Percentiles rank a stretch among this genome's conserved stretches.
These are phyloP conservation scores for Thecophora atra DNA, from an alignment of 2,888 invertebrate genomes.

Conservation along the genomic window DNA sequence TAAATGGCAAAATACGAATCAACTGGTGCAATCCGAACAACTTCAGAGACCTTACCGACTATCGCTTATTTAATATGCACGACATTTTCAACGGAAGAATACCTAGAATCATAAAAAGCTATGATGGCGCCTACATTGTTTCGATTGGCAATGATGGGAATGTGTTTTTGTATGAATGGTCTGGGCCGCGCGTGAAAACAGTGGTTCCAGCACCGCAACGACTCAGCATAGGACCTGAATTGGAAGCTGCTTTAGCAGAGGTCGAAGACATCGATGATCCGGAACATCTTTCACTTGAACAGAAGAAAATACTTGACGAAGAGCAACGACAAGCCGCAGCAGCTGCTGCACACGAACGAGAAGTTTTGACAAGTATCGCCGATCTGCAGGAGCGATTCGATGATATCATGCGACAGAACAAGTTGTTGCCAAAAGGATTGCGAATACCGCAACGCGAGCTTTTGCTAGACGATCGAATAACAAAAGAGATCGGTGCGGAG, in stretches of 20 bases:
- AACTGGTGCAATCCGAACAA: constrained; percentile 67
- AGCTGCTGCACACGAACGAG: constrained; percentile 70
- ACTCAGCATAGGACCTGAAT: too few species aligned
- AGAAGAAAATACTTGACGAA: constrained; percentile 76
- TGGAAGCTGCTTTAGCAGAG: too few species aligned
- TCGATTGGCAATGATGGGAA: constrained; percentile 81
- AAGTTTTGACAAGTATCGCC: constrained; percentile 69
- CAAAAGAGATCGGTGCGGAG: constrained; percentile 70
- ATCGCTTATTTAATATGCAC: constrained; percentile 78
- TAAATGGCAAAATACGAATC: constrained; percentile 71
- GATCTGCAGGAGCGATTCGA: constrained; percentile 71
- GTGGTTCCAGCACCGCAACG: too few species aligned
- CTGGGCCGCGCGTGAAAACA: constrained; percentile 52
- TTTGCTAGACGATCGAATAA: constrained; percentile 75
- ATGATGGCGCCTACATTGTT: constrained; percentile 69
- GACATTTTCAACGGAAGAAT: constrained; percentile 77
- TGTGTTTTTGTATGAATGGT: constrained; percentile 75
- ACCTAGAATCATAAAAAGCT: constrained; percentile 72
- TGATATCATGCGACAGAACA: constrained; percentile 69
- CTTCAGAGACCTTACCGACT: constrained; percentile 71
- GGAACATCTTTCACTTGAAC: constrained; percentile 68
- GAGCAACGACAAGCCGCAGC: constrained; percentile 58
- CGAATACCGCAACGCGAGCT: constrained; percentile 71
- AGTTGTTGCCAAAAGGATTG: constrained; percentile 71
- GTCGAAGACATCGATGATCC: constrained; percentile 56